These are phyloP conservation scores for Cataglyphis altisquamis DNA, from an alignment of 2,888 invertebrate species.

Conservation along the genomic window DNA sequence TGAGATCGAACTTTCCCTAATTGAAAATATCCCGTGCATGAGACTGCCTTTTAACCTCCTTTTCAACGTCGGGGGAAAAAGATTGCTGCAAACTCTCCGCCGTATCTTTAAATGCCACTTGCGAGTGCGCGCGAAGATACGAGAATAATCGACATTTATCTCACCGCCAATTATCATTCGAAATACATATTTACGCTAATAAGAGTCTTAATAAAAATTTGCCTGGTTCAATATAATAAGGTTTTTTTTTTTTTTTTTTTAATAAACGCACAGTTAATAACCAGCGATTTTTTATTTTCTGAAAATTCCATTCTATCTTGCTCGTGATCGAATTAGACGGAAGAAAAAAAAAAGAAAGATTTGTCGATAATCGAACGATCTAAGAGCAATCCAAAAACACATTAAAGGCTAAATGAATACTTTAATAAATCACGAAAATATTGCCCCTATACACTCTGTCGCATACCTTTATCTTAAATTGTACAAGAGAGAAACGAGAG, in stretches of 20 bases:
- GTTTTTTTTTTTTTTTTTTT: not conserved
- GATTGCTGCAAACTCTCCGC: not conserved
- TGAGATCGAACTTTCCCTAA: constrained; percentile 71
- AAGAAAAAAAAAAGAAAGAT: not conserved
- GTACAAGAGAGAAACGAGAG: not conserved
- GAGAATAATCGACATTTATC: constrained; percentile 2
- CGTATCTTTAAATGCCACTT: not conserved
- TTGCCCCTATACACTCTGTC: not conserved
- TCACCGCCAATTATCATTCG: not conserved
- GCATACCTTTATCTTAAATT: not conserved
- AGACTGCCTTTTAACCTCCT: constrained; percentile 64
- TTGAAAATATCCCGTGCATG: constrained; percentile 66
- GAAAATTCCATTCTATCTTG: not conserved
- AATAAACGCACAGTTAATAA: not conserved
- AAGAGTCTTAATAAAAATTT: constrained; percentile 30
- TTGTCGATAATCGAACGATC: not conserved
- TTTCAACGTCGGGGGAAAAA: constrained; percentile 18
- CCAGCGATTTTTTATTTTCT: not conserved
- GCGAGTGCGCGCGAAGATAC: not conserved
- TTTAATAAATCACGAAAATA: not conserved
- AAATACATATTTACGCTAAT: not conserved
- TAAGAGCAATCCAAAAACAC: no score
- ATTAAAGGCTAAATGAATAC: not conserved
- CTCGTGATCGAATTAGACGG: not conserved
- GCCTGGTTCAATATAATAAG: not conserved